phyloP scores from a whole-genome alignment of 2,797 vertebrate genomes.

The Clarias platycephalus region DNA sequence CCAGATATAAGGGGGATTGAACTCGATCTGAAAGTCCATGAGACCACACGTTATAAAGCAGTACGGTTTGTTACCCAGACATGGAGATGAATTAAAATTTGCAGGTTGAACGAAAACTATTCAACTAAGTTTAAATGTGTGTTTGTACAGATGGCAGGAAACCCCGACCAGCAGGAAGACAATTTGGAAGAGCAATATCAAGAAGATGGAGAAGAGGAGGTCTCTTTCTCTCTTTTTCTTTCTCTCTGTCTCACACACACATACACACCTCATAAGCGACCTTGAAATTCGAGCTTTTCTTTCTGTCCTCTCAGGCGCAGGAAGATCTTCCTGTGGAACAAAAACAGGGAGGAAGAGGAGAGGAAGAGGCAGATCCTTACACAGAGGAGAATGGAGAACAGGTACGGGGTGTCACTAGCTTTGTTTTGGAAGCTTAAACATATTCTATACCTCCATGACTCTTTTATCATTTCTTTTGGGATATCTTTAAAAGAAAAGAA shows the following conservation, averaged over 20 bases:
- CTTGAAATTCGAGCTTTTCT: not conserved
- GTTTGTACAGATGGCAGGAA: constrained; percentile 86
- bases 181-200: constrained; percentile 93
- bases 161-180: constrained; percentile 97
- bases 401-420: constrained; percentile 61
- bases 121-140: constrained; percentile 4
- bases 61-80: not conserved
- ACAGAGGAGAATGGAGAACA: constrained; percentile 85
- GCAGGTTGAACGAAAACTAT: not conserved
- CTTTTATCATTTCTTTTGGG: not conserved
- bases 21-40: not conserved
- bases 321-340: constrained; percentile 88
- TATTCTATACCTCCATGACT: too few species aligned
- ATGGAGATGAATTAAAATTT: too few species aligned
- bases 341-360: constrained; percentile 79
- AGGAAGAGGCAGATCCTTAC: constrained; percentile 84
- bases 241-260: not conserved
- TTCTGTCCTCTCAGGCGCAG: constrained; percentile 76
- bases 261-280: not conserved
- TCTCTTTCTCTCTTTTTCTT: constrained; percentile 50
- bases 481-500: not conserved
- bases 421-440: not conserved
- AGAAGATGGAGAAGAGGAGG: constrained; percentile 95
- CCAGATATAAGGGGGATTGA: not conserved
- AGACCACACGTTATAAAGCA: too few species aligned